Base-by-base conservation (phyloP, 2,797 vertebrate genomes). In the Rhincodon typus region DNA sequence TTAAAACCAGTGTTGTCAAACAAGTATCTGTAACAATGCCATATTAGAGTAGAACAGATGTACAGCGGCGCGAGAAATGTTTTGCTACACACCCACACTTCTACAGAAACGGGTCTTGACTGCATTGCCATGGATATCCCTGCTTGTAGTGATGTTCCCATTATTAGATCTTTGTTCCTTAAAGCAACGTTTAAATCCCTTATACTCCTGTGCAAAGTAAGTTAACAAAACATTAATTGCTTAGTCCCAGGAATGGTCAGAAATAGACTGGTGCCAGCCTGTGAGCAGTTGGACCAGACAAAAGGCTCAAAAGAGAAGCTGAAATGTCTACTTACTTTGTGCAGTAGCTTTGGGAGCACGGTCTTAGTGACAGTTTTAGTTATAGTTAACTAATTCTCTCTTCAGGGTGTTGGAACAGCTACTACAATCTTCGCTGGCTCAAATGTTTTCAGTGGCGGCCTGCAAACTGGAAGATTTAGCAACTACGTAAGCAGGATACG, bases 311-410 rank as follows among this genome's bases (percentile, higher is more conserved):
- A 91, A 90, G 87, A 57, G 25, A 34, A 66, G 30, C 17, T 94
- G 93, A 34, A 95, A 19, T 72, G 0, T 93, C 46, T 15, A 95
- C 94, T 95, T 95, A 95, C 94, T 74, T 53, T 23, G 94, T 77
- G 46, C 13, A 3, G 62, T 3, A 70, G 91, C 5, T 72, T 94
- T 10, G 67, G 30, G 50, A 67, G 34, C 30, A n/a, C 88, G 19
- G 69, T 12, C 25, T 13, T 30, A 27, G 0, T 34, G 42, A 77
- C 4, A 53, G 27, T 34, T 34, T 77, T 17, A 50, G 2, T 34
- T 13, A 34, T 17, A 70, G 38, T 77, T 77, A 19, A 23, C 46
- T 94, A 7, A 34, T 15, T 30, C 69, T 50, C 62, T 66, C 23
- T 34, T 34, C 67, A 57, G 46, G 42, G 34, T 66, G 62, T 95